These are phyloP conservation scores for Henicopernis longicauda DNA, from an alignment of 2,113 vertebrate genomes.

Conservation along the genomic window DNA sequence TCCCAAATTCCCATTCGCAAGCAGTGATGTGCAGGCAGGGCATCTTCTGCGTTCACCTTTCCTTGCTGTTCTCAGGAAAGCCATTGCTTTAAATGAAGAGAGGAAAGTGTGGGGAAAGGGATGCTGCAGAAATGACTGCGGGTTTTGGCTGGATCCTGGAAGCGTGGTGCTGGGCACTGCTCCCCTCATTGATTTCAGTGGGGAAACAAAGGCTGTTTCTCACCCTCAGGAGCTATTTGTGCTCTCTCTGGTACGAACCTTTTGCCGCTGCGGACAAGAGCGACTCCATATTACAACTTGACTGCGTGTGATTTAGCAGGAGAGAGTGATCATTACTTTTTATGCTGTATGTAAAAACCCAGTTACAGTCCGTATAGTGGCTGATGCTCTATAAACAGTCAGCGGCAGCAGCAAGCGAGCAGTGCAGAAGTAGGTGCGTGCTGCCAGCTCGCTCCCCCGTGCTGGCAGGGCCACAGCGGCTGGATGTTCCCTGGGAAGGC, in stretches of 20 bases:
- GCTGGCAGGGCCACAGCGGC: not conserved
- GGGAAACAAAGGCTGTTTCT: not conserved
- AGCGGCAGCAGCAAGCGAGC: not conserved
- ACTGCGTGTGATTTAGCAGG: not conserved
- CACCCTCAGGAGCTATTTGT: not conserved
- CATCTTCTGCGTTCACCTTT: not conserved
- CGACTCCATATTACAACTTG: not conserved
- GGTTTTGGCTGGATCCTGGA: not conserved
- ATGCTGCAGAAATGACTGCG: not conserved
- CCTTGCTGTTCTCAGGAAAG: not conserved
- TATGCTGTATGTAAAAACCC: not conserved
- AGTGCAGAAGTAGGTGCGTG: not conserved
- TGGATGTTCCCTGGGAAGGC: not conserved
- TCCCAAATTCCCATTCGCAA: not conserved
- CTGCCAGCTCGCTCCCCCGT: not conserved
- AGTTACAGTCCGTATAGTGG: not conserved
- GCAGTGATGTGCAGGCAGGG: not conserved
- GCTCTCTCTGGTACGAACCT: not conserved
- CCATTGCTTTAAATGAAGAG: not conserved
- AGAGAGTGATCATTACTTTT: not conserved
- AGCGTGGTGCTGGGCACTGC: not conserved
- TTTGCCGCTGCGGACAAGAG: accelerated
- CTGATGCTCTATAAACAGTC: not conserved
- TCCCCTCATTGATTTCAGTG: not conserved
- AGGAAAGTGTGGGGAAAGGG: not conserved